A percentile compares a stretch with the other conserved stretches of the same genome.
Conservation (phyloP, 2,888 invertebrate species). For the Adelphocoris suturalis region DNA sequence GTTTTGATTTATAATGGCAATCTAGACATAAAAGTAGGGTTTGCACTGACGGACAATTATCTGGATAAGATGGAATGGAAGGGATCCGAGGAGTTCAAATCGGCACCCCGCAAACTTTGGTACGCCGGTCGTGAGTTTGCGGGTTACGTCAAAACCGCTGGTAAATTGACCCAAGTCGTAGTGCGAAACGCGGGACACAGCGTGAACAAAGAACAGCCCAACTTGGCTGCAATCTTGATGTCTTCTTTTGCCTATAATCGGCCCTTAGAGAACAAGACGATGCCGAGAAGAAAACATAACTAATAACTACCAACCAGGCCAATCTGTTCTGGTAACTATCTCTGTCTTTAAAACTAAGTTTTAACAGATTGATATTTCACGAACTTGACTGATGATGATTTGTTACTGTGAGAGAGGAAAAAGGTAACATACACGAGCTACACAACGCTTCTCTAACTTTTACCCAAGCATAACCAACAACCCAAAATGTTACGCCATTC, state of each 20-base stretch:
- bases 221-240: slow-evolving; percentile 87
- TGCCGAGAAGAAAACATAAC: too few species aligned
- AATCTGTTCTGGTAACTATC: too few species aligned
- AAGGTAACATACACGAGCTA: too few species aligned
- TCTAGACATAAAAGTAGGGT: slow-evolving; percentile 94
- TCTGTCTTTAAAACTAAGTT: too few species aligned
- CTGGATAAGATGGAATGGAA: slow-evolving; percentile 86
- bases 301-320: too few species aligned
- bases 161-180: slow-evolving; percentile 86
- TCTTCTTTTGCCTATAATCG: slow-evolving; percentile 83
- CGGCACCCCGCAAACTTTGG: slow-evolving; percentile 85
- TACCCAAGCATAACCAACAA: too few species aligned
- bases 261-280: not conserved
- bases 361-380: too few species aligned
- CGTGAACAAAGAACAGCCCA: slow-evolving; percentile 89
- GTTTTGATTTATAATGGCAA: slow-evolving; percentile 94
- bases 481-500: too few species aligned
- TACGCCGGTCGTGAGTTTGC: slow-evolving; percentile 83
- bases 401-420: too few species aligned
- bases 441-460: too few species aligned
- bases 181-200: slow-evolving; percentile 90
- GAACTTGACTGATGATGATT: too few species aligned
- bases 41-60: slow-evolving; percentile 90
- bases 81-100: slow-evolving; percentile 84
- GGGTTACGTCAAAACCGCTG: slow-evolving; percentile 87